Base-by-base conservation (phyloP, 2,888 invertebrate species). In the Ectemnius cavifrons region DNA sequence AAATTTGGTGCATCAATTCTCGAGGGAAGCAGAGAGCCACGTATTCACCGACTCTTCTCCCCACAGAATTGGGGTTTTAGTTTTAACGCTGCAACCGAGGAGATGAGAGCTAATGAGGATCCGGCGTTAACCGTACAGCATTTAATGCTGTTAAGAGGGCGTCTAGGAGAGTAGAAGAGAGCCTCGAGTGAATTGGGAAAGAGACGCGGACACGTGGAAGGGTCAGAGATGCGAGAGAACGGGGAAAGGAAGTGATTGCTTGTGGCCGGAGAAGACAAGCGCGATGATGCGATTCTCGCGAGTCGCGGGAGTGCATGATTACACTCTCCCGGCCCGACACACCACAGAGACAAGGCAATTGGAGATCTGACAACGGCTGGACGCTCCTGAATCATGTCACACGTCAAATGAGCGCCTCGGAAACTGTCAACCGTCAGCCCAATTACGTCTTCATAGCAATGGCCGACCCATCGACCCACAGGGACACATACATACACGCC, bases 341-440 rank as follows among this genome's bases (percentile, higher is more conserved):
- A 37, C 82, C 84, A 82, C 84, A 87, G 85, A 79, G 85, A 80
- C 85, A 37, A 37, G 87, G 86, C 87, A 89, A 90, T 88, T 90
- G 89, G 89, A 89, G 89, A 90, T 87, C 89, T 88, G 90, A 88
- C 89, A 89, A 89, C 88, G 90, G 85, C 85, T 88, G 88, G 89
- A 90, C 87, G 89, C 89, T 85, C 85, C 89, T 89, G 89, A 90
- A 90, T 90, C 90, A 90, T 90, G 90, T 89, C 87, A 90, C 89
- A 89, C 86, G 89, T 90, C 89, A 89, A 90, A 90, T 90, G 87
- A 90, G 84, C 80, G 87, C 84, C 37, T 86, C 85, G 88, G 84
- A 86, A 88, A 88, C 89, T 90, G 90, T 90, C 90, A 89, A 78
- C 83, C 85, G 83, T 78, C 37, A 37, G 37, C 79, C 86, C 89